Evolutionary conservation across 2,888 invertebrate species (phyloP).

Genomic region (Andricus curvator): DNA sequence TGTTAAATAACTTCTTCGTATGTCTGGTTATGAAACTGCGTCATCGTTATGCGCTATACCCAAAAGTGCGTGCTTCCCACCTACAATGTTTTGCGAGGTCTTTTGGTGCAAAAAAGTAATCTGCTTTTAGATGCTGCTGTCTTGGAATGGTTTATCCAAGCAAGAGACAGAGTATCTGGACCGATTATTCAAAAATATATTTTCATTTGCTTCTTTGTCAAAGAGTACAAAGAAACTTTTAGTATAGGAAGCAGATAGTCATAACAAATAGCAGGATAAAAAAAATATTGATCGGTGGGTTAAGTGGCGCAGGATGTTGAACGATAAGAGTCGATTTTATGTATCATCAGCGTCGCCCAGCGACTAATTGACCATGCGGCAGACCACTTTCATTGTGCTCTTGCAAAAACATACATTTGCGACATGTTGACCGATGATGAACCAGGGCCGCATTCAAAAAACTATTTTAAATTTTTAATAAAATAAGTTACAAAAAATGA

Average conservation of each 20-base stretch:
- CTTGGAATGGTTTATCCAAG: too few species aligned
- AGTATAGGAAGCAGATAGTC: background rate
- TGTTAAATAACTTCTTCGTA: too few species aligned
- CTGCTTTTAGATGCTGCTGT: too few species aligned
- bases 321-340: conserved; percentile 50
- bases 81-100: too few species aligned
- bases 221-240: background rate
- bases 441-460: background rate
- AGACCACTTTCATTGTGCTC: conserved; percentile 1
- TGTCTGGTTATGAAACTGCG: too few species aligned
- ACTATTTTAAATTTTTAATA: background rate
- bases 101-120: too few species aligned
- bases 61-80: too few species aligned
- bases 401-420: background rate
- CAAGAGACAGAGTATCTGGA: too few species aligned
- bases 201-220: background rate
- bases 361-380: conserved; percentile 12
- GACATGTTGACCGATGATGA: background rate
- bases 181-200: background rate
- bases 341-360: conserved; percentile 43
- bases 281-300: conserved; percentile 22
- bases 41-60: too few species aligned
- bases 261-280: background rate
- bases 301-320: conserved; percentile 13
- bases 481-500: background rate